These are phyloP conservation scores for Ceratosolen fusciceps DNA, from an alignment of 1,140 invertebrate genomes.

Conservation along the genomic window DNA sequence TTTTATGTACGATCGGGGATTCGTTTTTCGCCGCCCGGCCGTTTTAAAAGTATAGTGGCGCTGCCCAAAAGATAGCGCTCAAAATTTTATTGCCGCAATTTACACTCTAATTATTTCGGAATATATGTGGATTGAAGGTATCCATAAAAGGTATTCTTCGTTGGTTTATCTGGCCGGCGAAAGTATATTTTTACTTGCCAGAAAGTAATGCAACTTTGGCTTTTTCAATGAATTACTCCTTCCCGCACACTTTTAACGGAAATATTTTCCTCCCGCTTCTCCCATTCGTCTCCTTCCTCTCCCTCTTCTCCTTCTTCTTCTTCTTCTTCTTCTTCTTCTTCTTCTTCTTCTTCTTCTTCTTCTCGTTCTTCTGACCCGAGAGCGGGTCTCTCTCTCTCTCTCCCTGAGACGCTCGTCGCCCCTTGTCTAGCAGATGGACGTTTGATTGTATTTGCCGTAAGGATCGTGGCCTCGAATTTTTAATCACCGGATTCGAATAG, in stretches of 20 bases:
- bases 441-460: too few relatives aligned
- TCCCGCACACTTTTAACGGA: background rate
- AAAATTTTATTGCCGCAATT: conserved; percentile 46
- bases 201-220: background rate
- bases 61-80: conserved; percentile 27
- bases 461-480: too few relatives aligned
- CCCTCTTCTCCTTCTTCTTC: background rate
- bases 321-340: too few relatives aligned
- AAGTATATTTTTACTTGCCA: conserved; percentile 26
- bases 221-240: background rate
- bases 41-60: conserved; percentile 11
- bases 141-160: conserved; percentile 44
- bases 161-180: conserved; percentile 2
- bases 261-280: too few relatives aligned
- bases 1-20: conserved; percentile 19
- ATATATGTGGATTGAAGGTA: conserved; percentile 31
- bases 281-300: background rate
- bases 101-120: conserved; percentile 44
- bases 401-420: too few relatives aligned
- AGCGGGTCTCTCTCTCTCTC: too few relatives aligned
- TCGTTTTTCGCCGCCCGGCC: background rate
- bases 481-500: too few relatives aligned
- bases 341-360: too few relatives aligned
- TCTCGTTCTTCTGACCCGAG: too few relatives aligned
- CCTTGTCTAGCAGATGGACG: too few relatives aligned